A percentile compares a stretch with the other conserved stretches of the same genome.
These are phyloP conservation scores for Eurosta solidaginis DNA, from an alignment of 1,140 invertebrate genomes.

Conservation along the genomic window DNA sequence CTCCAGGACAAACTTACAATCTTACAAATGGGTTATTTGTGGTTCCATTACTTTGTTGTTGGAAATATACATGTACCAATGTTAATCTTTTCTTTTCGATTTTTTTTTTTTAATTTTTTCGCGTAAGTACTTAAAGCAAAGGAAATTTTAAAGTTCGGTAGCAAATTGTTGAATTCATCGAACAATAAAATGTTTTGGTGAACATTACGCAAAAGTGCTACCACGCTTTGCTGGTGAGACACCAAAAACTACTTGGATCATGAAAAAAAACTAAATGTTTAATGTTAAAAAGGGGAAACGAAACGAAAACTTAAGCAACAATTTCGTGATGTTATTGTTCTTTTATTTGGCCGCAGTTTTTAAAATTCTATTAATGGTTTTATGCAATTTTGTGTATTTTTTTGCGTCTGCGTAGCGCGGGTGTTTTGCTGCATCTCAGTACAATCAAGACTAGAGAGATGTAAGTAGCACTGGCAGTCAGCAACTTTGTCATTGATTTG, in stretches of 20 bases:
- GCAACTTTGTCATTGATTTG: neutral
- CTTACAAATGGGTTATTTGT: neutral
- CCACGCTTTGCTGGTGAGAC: conserved; percentile 13
- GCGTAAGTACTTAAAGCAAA: conserved; percentile 10
- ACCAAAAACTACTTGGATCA: neutral
- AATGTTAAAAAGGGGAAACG: neutral
- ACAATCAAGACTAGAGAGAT: neutral
- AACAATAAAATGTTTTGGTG: conserved; percentile 25
- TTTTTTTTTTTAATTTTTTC: neutral
- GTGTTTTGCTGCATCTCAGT: neutral
- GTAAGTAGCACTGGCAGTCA: neutral
- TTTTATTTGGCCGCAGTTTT: neutral
- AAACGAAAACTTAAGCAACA: neutral
- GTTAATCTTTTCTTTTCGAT: neutral
- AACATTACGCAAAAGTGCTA: conserved; percentile 27
- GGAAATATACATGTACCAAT: neutral
- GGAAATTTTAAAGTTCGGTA: conserved; percentile 51
- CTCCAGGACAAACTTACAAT: neutral
- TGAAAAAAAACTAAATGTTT: neutral
- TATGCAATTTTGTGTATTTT: neutral
- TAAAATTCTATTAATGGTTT: neutral
- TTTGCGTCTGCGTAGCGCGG: conserved; percentile 1
- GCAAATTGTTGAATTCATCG: conserved; percentile 56
- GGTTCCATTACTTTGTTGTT: neutral
- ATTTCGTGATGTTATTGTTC: conserved; percentile 27